These are phyloP conservation scores for Enteromius thamalakanensis DNA, from an alignment of 2,797 vertebrate genomes.

Conservation along the genomic window DNA sequence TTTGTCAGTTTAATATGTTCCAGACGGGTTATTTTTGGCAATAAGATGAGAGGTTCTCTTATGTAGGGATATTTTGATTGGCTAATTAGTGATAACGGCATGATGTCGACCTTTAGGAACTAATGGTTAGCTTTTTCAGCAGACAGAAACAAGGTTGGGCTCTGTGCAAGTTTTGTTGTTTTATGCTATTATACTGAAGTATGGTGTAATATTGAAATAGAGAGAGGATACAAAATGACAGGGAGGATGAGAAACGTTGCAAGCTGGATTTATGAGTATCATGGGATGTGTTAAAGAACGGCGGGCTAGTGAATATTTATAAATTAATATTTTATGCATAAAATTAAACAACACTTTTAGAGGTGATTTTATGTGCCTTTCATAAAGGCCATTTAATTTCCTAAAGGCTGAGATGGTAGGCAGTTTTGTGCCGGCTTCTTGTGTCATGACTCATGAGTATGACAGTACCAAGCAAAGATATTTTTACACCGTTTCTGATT, in stretches of 20 bases:
- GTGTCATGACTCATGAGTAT: conserved; percentile 34
- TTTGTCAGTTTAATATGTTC: conserved; percentile 21
- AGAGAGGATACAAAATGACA: background rate
- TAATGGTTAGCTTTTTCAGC: background rate
- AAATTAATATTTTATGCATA: background rate
- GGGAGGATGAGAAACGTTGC: background rate
- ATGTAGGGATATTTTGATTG: conserved; percentile 22
- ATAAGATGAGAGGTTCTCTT: conserved; percentile 12
- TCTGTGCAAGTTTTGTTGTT: background rate
- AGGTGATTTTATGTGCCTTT: conserved; percentile 10
- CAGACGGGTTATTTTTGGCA: background rate
- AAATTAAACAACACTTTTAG: background rate
- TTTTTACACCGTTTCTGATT: conserved; percentile 23
- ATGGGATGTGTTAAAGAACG: background rate
- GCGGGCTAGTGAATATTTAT: background rate
- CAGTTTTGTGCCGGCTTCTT: background rate
- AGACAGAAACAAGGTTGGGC: background rate
- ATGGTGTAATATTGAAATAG: background rate
- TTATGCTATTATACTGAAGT: background rate
- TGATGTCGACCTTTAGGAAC: conserved; percentile 27
- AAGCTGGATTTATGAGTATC: background rate
- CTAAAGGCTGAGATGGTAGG: background rate
- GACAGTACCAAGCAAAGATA: conserved; percentile 11
- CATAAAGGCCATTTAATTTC: conserved; percentile 8
- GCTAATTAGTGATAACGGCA: conserved; percentile 36